A percentile compares a stretch with the other conserved stretches of the same genome.
Conservation (phyloP, 2,888 invertebrate genomes). For the Byasa hedistus region DNA sequence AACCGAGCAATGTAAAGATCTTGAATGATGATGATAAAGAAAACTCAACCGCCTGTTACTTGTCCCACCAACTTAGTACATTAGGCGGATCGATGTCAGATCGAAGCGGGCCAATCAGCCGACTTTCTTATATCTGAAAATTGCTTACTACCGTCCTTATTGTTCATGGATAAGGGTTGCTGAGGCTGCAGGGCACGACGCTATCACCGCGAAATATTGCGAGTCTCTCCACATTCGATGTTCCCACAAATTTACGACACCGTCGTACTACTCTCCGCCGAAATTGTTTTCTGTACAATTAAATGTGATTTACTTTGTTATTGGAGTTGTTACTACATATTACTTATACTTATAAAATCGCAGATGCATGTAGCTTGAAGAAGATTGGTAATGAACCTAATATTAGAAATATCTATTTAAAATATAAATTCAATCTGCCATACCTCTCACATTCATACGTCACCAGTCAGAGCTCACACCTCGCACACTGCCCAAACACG, state of each 20-base stretch:
- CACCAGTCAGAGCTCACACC: too few relatives aligned
- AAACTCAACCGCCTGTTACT: constrained; percentile 21
- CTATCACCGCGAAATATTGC: constrained; percentile 24
- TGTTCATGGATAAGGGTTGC: constrained; percentile 38
- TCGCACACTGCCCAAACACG: too few relatives aligned
- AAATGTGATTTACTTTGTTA: constrained; percentile 15
- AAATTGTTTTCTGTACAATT: constrained; percentile 13
- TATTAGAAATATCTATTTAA: too few relatives aligned
- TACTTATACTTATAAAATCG: too few relatives aligned
- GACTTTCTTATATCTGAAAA: constrained; percentile 52
- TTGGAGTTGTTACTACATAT: too few relatives aligned
- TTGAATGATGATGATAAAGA: not conserved
- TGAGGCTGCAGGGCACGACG: constrained; percentile 31
- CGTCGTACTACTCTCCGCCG: not conserved
- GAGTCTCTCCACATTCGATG: constrained; percentile 11
- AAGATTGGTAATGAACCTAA: too few relatives aligned
- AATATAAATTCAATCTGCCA: too few relatives aligned
- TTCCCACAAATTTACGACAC: constrained; percentile 16
- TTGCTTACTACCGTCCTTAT: constrained; percentile 42
- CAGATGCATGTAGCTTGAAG: too few relatives aligned
- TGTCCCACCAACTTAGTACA: constrained; percentile 39
- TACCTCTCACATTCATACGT: too few relatives aligned
- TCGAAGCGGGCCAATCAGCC: constrained; percentile 62
- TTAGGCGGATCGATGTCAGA: constrained; percentile 68
- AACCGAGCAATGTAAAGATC: too few relatives aligned